A percentile compares a stretch with the other conserved stretches of the same genome.
Evolutionary conservation across 2,113 vertebrate species (phyloP).

Genomic region (Nothocercus julius): DNA sequence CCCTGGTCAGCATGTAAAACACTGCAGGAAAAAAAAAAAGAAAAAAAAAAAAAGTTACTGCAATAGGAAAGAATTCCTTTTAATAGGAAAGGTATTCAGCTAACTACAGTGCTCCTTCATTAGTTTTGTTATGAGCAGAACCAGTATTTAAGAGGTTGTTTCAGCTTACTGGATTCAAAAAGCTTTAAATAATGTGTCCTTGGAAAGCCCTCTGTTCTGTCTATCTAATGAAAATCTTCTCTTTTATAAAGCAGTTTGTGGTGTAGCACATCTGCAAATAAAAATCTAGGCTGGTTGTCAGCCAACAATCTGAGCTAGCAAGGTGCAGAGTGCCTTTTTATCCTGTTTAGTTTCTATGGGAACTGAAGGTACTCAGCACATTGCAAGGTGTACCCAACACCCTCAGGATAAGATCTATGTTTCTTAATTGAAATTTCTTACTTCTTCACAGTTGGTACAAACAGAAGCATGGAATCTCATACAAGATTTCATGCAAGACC

Average conservation of each 20-base stretch:
- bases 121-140: background rate
- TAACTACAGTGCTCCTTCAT: background rate
- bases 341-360: constrained; percentile 25
- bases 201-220: background rate
- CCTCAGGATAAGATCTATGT: background rate
- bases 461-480: background rate
- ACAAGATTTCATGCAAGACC: rapidly evolving
- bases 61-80: background rate
- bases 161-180: background rate
- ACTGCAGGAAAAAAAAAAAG: background rate
- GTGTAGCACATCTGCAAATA: constrained; percentile 29
- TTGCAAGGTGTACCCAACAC: background rate
- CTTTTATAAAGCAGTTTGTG: background rate
- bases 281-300: background rate
- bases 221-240: background rate
- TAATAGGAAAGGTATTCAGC: background rate
- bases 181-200: background rate
- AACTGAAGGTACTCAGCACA: background rate
- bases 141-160: background rate
- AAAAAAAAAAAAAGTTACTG: background rate
- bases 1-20: constrained; percentile 11
- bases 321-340: constrained; percentile 31
- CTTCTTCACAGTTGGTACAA: background rate
- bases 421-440: background rate
- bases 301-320: background rate